Base-by-base conservation (phyloP, 2,888 invertebrate species). In the Stratiomys singularior region DNA sequence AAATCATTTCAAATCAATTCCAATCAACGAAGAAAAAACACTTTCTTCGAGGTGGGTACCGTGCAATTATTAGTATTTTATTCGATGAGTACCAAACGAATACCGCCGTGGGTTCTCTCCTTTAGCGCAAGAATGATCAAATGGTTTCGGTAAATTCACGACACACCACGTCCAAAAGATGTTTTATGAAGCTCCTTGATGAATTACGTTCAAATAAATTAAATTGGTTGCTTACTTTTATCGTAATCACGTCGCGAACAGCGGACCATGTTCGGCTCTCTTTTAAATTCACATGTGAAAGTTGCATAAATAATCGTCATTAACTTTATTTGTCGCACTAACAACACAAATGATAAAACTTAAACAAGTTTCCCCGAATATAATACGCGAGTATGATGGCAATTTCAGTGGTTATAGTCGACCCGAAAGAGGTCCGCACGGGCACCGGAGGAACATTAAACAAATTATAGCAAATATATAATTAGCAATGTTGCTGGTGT, bases 381-480 rank as follows among this genome's bases (percentile, higher is more conserved):
- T 72, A 37, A 28, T 37, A n/a, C 1, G 1, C 1, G 15, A 37
- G 30, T 66, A 37, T 18, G 18, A 37, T 37, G n/a, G 18, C n/a
- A 52, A 27, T 47, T 47, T 47, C 11, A 69, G 7, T 21, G 28
- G 27, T 27, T 21, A 47, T 47, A 9, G 56, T 13, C 30, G 23
- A 15, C 28, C 66, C 15, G 52, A 37, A 37, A 52, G 47, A 13
- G n/a, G 27, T 52, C 25, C 15, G 28, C 18, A n/a, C 15, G 13
- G 30, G 66, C 30, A 28, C 37, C 37, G n/a, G 47, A 46, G 18
- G 23, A 21, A 72, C 71, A 72, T 72, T 72, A 25, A 27, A 28
- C 71, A 56, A 72, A 72, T 72, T 72, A 72, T 72, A 52, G 1
- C 18, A 23, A 56, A 27, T n/a, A 56, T 72, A 72, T 72, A 72